Conservation (phyloP, 1,140 invertebrate species). For the Neodiprion lecontei region DNA sequence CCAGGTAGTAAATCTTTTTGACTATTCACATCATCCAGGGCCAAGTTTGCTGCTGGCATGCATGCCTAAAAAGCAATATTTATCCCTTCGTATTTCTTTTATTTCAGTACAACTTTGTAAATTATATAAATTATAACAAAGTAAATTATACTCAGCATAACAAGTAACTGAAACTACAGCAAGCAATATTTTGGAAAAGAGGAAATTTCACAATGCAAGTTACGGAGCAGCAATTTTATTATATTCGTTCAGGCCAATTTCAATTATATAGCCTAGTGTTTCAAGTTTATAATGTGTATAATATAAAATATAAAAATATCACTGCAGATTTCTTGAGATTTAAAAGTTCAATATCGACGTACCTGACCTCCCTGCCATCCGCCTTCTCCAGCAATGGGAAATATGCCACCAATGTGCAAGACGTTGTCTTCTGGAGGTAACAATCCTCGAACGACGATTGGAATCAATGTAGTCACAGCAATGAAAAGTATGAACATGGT, state of each 20-base stretch:
- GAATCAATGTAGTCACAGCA: conserved; percentile 33
- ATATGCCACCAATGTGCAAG: conserved; percentile 96
- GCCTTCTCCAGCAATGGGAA: conserved; percentile 93
- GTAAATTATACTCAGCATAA: neutral
- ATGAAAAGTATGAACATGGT: conserved; percentile 40
- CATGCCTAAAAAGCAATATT: conserved; percentile 69
- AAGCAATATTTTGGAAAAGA: too few species aligned
- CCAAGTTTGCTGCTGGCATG: conserved; percentile 93
- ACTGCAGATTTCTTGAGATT: too few species aligned
- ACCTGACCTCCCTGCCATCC: conserved; percentile 94
- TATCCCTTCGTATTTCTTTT: conserved; percentile 11
- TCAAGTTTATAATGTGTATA: too few species aligned
- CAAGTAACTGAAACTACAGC: neutral
- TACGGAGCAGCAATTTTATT: too few species aligned
- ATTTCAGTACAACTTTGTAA: conserved; percentile 10
- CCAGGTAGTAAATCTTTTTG: conserved; percentile 88
- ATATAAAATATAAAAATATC: too few species aligned
- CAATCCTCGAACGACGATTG: conserved; percentile 36
- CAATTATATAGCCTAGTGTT: too few species aligned
- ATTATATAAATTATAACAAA: too few species aligned
- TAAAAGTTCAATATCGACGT: conserved; percentile 16
- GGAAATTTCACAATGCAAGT: too few species aligned
- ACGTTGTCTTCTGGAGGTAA: conserved; percentile 68
- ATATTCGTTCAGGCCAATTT: too few species aligned
- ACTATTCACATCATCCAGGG: conserved; percentile 95